Conservation (phyloP, 2,888 invertebrate species). For the Dryadula phaetusa region DNA sequence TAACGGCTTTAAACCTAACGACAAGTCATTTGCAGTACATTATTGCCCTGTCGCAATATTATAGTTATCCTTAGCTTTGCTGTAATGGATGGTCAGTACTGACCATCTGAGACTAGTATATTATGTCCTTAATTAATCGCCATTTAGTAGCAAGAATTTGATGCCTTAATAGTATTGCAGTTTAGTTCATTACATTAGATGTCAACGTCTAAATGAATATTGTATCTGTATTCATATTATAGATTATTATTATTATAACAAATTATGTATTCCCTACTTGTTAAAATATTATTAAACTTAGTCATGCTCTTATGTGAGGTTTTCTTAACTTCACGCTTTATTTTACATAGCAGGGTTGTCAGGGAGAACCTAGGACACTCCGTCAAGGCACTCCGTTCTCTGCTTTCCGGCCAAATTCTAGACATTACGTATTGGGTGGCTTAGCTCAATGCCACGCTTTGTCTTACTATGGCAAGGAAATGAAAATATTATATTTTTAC, state of each 20-base stretch:
- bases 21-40: conserved; percentile 78
- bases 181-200: conserved; percentile 3
- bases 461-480: too few relatives aligned
- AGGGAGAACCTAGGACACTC: too few relatives aligned
- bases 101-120: conserved; percentile 74
- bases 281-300: too few relatives aligned
- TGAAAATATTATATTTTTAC: too few relatives aligned
- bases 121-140: conserved; percentile 65
- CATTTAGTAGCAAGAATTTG: conserved; percentile 38
- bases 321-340: too few relatives aligned
- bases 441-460: too few relatives aligned
- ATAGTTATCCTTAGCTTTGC: conserved; percentile 77
- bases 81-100: conserved; percentile 69
- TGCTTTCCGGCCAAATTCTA: too few relatives aligned
- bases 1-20: conserved; percentile 65
- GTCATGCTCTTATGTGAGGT: too few relatives aligned
- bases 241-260: background rate
- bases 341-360: too few relatives aligned
- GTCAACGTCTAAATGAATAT: background rate
- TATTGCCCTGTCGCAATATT: conserved; percentile 71
- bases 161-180: conserved; percentile 10
- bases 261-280: too few relatives aligned
- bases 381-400: too few relatives aligned
- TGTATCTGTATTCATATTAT: background rate
- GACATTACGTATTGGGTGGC: too few relatives aligned